Evolutionary conservation across 2,797 vertebrate genomes (phyloP).

Genomic region (Trematomus bernacchii): DNA sequence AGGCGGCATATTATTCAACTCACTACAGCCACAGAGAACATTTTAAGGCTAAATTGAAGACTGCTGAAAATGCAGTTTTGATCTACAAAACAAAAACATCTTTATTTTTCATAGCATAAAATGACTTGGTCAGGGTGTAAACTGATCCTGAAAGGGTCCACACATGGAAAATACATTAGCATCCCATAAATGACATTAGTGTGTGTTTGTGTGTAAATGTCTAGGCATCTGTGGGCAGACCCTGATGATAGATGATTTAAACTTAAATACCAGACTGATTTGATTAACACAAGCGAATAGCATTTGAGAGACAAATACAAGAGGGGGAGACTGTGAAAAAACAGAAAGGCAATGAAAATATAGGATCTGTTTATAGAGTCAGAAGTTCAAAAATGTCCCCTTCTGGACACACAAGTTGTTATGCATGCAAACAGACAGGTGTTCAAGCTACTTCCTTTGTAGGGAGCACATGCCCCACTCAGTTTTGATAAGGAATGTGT

Average conservation of each 20-base stretch:
- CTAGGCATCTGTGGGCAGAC: conserved; percentile 19
- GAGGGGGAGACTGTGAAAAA: conserved; percentile 1
- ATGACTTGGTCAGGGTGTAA: conserved; percentile 33
- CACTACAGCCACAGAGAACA: background rate
- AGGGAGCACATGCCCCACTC: conserved; percentile 39
- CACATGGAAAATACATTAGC: conserved; percentile 54
- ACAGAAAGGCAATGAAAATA: conserved; percentile 22
- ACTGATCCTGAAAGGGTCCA: conserved; percentile 36
- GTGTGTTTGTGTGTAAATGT: background rate
- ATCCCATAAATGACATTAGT: conserved; percentile 9
- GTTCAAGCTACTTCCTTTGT: conserved; percentile 26
- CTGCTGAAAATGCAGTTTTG: background rate
- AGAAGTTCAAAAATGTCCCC: conserved; percentile 19
- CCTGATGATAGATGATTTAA: conserved; percentile 42
- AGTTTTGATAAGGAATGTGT: conserved; percentile 42
- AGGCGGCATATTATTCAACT: background rate
- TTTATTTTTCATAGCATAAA: background rate
- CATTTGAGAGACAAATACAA: conserved; percentile 14
- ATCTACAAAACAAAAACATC: background rate
- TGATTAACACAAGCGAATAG: conserved; percentile 34
- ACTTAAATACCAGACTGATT: conserved; percentile 40
- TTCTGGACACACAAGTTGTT: conserved; percentile 14
- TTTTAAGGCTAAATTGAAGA: background rate
- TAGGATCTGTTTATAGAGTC: conserved; percentile 3
- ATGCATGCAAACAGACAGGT: conserved; percentile 46